Evolutionary conservation across 2,888 invertebrate genomes (phyloP), one percentile per base, ranked within the genome.

Genomic region (Globia sparganii): DNA sequence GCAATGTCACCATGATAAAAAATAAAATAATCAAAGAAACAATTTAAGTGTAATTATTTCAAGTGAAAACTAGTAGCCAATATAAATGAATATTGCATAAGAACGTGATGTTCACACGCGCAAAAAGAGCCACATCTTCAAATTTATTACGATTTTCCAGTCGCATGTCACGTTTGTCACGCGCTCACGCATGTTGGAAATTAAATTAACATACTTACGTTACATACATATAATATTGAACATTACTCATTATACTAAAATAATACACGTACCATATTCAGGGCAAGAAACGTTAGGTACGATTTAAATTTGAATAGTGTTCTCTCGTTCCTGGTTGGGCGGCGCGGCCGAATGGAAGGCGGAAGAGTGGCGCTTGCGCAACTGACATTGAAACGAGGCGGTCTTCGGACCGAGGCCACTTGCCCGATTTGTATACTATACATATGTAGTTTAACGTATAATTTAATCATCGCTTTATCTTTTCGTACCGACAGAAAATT

Each of bases 341-440:
- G 90, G 90, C 90, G 90, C 87, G 79, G 80, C 89, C 90, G 88
- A 84, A 88, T 91, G 91, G 92, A 93, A 94, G 93, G 95, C 96
- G 96, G 96, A 96, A 96, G 96, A 95, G 91, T 88, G 92, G 91
- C 94, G 95, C 94, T 96, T 96, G 95, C 96, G 96, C 96, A 96
- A 96, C 94, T 96, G 96, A 96, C 96, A 96, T 96, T 96, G 96
- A 96, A 96, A 93, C 91, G 91, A 90, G 88, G 90, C 93, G 91
- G 91, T 94, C 93, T 92, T 93, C 92, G 92, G 91, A 92, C 91
- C 93, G 95, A 96, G 96, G 96, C 95, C 95, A 91, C 84, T 87
- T 92, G 94, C 93, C 95, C 93, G 93, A 94, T 93, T 95, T 92
- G 94, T 92, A 86, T 83, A 34, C 4, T 3, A 69, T 80, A 59